Base-by-base conservation (phyloP, 2,888 invertebrate species). In the Capitulum mitella region DNA sequence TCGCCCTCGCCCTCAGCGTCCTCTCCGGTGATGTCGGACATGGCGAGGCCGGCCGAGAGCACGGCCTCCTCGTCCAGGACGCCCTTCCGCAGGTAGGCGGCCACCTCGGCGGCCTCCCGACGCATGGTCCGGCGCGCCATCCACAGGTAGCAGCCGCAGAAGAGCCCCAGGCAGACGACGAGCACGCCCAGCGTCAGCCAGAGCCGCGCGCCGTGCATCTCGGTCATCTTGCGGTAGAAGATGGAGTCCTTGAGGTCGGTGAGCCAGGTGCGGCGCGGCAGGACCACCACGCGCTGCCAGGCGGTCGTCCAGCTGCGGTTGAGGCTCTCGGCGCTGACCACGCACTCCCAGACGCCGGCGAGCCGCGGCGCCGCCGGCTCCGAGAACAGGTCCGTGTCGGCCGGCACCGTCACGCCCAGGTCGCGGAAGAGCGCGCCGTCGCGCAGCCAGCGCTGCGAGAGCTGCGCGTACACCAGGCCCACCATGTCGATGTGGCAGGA, bases 401-500 rank as follows among this genome's bases (percentile, higher is more conserved):
- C n/a, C 16, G 76, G 76, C 29, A 32, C 46, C 5, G 76, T 76
- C 16, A 76, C 46, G 29, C 76, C 76, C 16, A 76, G 46, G 46
- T 76, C 76, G 16, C 16, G 76, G 32, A 32, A 46, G 14, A 76
- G 1, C 1, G 3, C 10, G 16, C 76, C 76, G 32, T 76, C n/a
- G 16, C 5, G 43, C 46, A 76, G 76, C 76, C 76, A 76, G 32
- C 43, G 43, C 48, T 76, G 76, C 29, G 76, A 76, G 19, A 76
- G 46, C 26, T 76, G 46, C 14, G 46, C 29, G 32, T 46, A 76
- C 76, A 76, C 76, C n/a, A 76, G 76, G 1, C 76, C 76, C 5
- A 76, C 46, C 48, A 76, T 46, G 43, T 76, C 76, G 32, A 76
- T 76, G 76, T 76, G n/a, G 76, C 76, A 76, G 46, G 46, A 12